Conservation (phyloP, 1,140 invertebrate genomes). For the Calephelis virginiensis region DNA sequence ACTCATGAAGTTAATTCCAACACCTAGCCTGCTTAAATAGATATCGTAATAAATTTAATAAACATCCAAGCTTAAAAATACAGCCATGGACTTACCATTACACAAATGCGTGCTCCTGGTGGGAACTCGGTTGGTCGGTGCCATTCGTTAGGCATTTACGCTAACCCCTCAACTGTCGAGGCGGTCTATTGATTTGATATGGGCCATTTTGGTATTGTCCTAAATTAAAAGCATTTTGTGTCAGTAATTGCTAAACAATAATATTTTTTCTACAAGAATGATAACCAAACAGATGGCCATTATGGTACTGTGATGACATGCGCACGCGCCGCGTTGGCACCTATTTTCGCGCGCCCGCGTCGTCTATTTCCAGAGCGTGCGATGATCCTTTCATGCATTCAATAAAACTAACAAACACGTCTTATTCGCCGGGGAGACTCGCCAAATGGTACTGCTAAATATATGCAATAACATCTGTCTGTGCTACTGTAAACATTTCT, state of each 20-base stretch:
- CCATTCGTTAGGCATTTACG: no score
- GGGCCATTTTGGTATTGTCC: no score
- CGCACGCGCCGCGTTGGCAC: slow-evolving; percentile 37
- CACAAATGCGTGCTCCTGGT: no score
- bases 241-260: neutral
- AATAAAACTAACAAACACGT: slow-evolving; percentile 37
- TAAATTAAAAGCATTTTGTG: no score
- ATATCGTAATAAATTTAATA: no score
- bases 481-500: neutral
- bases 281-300: neutral
- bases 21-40: no score
- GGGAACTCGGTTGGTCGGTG: no score
- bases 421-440: slow-evolving; percentile 22
- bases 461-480: slow-evolving; percentile 21
- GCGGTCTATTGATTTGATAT: no score
- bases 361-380: slow-evolving; percentile 40
- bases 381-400: slow-evolving; percentile 28
- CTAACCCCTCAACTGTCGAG: no score
- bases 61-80: no score
- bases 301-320: slow-evolving; percentile 13
- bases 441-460: slow-evolving; percentile 30
- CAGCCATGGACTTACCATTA: no score
- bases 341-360: slow-evolving; percentile 42
- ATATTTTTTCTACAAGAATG: neutral
- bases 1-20: no score